These are phyloP conservation scores for Conchocele bisecta DNA, from an alignment of 2,888 invertebrate species.

Conservation along the genomic window DNA sequence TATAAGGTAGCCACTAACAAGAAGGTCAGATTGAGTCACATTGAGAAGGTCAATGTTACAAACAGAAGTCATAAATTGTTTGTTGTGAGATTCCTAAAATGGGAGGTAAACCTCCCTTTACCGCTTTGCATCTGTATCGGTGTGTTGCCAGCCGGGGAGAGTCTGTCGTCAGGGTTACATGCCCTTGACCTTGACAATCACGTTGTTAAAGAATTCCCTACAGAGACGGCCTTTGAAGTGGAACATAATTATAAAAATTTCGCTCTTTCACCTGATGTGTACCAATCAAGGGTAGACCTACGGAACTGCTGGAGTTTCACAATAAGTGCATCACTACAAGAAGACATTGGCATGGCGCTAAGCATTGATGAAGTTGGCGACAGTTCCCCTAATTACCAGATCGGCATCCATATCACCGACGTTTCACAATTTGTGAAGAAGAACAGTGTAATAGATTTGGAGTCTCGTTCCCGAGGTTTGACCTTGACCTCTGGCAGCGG, in stretches of 20 bases:
- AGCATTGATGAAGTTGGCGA: constrained; percentile 69
- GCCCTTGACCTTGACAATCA: constrained; percentile 73
- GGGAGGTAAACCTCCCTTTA: constrained; percentile 68
- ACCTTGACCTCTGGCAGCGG: constrained; percentile 65
- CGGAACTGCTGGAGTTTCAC: constrained; percentile 69
- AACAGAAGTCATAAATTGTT: constrained; percentile 70
- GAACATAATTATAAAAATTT: constrained; percentile 56
- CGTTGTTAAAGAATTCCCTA: constrained; percentile 59
- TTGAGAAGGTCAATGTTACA: constrained; percentile 65
- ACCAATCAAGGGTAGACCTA: constrained; percentile 58
- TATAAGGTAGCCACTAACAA: constrained; percentile 66
- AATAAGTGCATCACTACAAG: constrained; percentile 53
- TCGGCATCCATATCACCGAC: constrained; percentile 77
- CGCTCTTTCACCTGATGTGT: constrained; percentile 55
- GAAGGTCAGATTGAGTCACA: constrained; percentile 68
- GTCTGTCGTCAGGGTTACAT: constrained; percentile 62
- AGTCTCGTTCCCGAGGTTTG: constrained; percentile 62
- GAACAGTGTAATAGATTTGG: constrained; percentile 68
- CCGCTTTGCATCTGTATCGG: constrained; percentile 78
- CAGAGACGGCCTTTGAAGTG: constrained; percentile 60
- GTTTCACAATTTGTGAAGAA: constrained; percentile 71
- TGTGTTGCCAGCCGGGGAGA: constrained; percentile 64
- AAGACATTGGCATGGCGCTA: constrained; percentile 67
- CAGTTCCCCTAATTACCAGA: constrained; percentile 64
- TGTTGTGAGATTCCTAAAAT: constrained; percentile 76